Evolutionary conservation across 1,140 invertebrate species (phyloP).

Genomic region (Episyrphus balteatus): DNA sequence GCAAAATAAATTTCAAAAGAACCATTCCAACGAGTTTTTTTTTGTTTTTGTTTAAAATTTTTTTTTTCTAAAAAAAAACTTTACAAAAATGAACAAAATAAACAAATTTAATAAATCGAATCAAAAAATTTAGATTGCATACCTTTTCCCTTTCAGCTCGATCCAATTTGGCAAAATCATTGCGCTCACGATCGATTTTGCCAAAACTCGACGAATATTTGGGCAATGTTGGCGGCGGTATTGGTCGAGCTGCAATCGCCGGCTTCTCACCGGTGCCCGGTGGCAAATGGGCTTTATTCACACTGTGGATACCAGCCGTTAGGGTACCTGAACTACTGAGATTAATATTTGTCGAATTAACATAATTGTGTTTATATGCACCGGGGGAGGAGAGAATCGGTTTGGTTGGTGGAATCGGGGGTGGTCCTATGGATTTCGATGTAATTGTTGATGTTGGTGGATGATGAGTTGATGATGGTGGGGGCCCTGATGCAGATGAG

Average conservation of each 20-base stretch:
- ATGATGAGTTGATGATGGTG: too few species aligned
- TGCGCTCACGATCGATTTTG: conserved; percentile 8
- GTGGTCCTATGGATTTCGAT: background rate
- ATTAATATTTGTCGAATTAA: conserved; percentile 1
- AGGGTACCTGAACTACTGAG: background rate
- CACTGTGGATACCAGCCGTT: conserved; percentile 8
- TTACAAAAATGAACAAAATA: background rate
- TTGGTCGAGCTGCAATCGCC: conserved; percentile 40
- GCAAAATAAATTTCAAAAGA: too few species aligned
- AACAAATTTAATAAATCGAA: background rate
- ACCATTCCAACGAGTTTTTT: too few species aligned
- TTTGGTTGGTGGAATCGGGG: conserved; percentile 9
- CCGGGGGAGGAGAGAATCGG: conserved; percentile 9
- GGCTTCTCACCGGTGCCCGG: conserved; percentile 16
- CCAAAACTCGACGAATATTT: conserved; percentile 41
- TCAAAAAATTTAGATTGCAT: background rate
- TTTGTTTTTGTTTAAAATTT: too few species aligned
- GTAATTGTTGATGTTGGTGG: background rate
- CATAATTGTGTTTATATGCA: conserved; percentile 7
- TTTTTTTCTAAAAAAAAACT: background rate
- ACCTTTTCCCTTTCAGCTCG: conserved; percentile 9
- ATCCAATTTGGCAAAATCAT: conserved; percentile 10
- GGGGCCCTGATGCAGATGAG: too few species aligned
- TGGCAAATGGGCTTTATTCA: conserved; percentile 2
- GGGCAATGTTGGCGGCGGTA: conserved; percentile 53